Evolutionary conservation across 2,888 invertebrate species (phyloP).

Genomic region (Amiota minor): DNA sequence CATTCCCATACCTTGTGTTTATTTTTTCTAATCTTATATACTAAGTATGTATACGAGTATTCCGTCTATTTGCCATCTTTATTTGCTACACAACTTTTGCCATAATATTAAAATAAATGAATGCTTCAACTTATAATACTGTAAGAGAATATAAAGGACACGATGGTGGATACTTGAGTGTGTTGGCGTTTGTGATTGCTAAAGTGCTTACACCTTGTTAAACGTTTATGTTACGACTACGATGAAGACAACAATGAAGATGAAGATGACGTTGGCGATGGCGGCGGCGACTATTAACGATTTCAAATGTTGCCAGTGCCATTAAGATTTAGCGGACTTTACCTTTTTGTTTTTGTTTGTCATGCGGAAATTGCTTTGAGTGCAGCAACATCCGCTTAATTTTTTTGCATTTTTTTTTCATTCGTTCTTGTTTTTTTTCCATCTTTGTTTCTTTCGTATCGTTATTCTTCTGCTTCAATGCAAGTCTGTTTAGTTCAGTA

Average conservation of each 20-base stretch:
- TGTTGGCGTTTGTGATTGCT: neutral
- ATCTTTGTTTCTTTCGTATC: neutral
- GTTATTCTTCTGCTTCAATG: neutral
- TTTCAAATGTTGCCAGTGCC: constrained; percentile 1
- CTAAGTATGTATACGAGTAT: too few relatives aligned
- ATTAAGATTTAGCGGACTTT: constrained; percentile 3
- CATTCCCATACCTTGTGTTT: constrained; percentile 18
- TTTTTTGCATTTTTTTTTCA: neutral
- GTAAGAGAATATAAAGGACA: neutral
- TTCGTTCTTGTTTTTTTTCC: neutral
- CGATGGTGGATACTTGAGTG: constrained; percentile 2
- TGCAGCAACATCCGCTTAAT: constrained; percentile 38
- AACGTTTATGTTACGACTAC: constrained; percentile 15
- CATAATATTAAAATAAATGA: too few relatives aligned
- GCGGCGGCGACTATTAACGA: neutral
- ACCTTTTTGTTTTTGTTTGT: constrained; percentile 28
- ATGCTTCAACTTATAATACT: too few relatives aligned
- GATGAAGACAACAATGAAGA: neutral
- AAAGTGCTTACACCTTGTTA: constrained; percentile 31
- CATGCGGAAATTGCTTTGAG: constrained; percentile 40
- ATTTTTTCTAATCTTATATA: neutral
- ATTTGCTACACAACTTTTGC: too few relatives aligned
- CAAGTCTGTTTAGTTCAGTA: neutral
- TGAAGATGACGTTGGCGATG: too few relatives aligned
- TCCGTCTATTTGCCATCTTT: too few relatives aligned